Evolutionary conservation across 2,797 vertebrate species (phyloP), one percentile per base, ranked within the genome.

Genomic region (Hoplostethus atlanticus): DNA sequence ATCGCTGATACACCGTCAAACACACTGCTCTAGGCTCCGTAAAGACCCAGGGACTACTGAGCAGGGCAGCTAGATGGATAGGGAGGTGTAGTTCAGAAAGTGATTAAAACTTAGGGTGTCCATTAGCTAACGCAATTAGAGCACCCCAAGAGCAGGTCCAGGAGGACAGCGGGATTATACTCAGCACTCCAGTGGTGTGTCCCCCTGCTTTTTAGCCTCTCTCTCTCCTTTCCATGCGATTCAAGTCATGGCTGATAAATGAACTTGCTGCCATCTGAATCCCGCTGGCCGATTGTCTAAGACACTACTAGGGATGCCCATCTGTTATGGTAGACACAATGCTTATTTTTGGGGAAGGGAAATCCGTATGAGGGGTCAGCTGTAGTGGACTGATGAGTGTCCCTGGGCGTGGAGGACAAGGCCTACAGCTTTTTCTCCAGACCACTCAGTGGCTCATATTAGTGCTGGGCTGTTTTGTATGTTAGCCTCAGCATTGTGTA

Each of bases 91-190:
- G 79, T 80, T 83, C 64, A 69, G 75, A 77, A 77, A 63, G 83
- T 94, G 91, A 93, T 92, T 94, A 91, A 92, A 92, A 87, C 73
- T 73, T 68, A 66, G 69, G 57, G 59, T 72, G 79, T 84, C 89
- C 76, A 89, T 92, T 90, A 87, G 78, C 78, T 77, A 90, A 88
- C 69, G 79, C 81, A 85, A 88, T 92, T 85, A 86, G 38, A 86
- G 68, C 75, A 74, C 84, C 73, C 73, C 75, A 56, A 47, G 76
- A 84, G 85, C 72, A 60, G 64, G 46, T 73, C 76, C 74, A 55
- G 73, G 53, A 47, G 63, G 81, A 80, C 47, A 64, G 57, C 17
- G 40, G 65, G 66, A 59, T 71, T 81, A 62, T 25, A 8, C 69
- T 72, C 53, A 6, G 21, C 7, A 1, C 60, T 62, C 51, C 50